These are phyloP conservation scores for Bathybates hornii DNA, from an alignment of 2,113 vertebrate species.

Conservation along the genomic window DNA sequence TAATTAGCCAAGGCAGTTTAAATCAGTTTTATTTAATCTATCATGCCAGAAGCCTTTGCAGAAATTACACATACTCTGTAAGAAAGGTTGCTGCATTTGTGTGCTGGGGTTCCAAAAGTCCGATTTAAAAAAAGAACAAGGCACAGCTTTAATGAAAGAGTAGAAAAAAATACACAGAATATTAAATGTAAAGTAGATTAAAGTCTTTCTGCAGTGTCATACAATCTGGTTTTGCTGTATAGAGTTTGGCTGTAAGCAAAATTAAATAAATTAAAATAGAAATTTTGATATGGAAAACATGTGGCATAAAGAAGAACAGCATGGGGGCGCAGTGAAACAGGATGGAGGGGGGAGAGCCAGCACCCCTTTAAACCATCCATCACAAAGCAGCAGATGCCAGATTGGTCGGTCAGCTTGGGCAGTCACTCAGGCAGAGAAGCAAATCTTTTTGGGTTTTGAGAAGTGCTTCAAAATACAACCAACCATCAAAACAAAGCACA, in stretches of 20 bases:
- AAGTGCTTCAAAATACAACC: background rate
- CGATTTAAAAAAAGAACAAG: background rate
- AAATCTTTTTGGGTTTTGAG: background rate
- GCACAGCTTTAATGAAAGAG: background rate
- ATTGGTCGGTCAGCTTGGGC: background rate
- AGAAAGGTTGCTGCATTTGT: background rate
- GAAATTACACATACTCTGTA: background rate
- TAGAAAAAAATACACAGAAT: too few species aligned
- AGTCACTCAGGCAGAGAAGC: background rate
- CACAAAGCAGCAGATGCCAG: slow-evolving; percentile 10
- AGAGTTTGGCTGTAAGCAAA: background rate
- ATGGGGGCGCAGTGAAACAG: background rate
- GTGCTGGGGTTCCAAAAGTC: background rate
- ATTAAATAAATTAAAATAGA: rapidly evolving
- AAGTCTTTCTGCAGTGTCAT: background rate
- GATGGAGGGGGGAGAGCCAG: background rate
- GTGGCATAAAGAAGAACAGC: background rate
- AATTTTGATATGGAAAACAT: background rate
- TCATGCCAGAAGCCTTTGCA: background rate
- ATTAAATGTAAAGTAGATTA: background rate
- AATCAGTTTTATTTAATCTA: background rate
- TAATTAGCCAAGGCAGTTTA: background rate
- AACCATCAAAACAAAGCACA: background rate
- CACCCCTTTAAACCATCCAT: background rate
- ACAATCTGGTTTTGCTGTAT: background rate